phyloP scores from a whole-genome alignment of 2,888 invertebrate genomes.

The Malacosoma neustria region DNA sequence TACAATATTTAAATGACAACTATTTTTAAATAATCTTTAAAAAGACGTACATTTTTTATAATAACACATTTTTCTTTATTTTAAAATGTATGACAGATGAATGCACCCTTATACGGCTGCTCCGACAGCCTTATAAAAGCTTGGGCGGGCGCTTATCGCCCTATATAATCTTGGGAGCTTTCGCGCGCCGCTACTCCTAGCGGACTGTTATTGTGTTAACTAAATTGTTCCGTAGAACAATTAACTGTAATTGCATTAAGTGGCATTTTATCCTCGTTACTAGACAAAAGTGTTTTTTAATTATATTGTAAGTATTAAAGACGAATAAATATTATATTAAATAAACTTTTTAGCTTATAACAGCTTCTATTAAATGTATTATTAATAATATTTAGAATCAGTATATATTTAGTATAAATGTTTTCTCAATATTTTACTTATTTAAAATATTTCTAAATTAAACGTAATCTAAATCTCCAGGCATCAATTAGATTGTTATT shows the following conservation, averaged over 20 bases:
- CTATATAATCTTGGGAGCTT: conserved; percentile 38
- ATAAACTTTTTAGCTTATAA: too few species aligned
- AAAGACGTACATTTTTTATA: neutral
- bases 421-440: too few species aligned
- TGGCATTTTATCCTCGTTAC: neutral
- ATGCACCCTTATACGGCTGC: conserved; percentile 2
- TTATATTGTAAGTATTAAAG: neutral
- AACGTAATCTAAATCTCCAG: too few species aligned
- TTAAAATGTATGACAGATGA: conserved; percentile 9
- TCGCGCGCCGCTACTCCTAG: conserved; percentile 26
- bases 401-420: too few species aligned
- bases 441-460: too few species aligned
- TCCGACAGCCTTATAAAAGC: conserved; percentile 47
- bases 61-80: neutral
- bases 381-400: too few species aligned
- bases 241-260: neutral
- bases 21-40: too few species aligned
- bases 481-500: too few species aligned
- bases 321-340: too few species aligned
- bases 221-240: neutral
- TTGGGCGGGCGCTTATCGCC: conserved; percentile 31
- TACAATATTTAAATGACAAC: too few species aligned
- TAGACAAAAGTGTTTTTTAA: conserved; percentile 2
- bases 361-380: too few species aligned
- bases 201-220: conserved; percentile 13